These are phyloP conservation scores for Steinernema feltiae DNA, from an alignment of 1,140 invertebrate species.

Conservation along the genomic window DNA sequence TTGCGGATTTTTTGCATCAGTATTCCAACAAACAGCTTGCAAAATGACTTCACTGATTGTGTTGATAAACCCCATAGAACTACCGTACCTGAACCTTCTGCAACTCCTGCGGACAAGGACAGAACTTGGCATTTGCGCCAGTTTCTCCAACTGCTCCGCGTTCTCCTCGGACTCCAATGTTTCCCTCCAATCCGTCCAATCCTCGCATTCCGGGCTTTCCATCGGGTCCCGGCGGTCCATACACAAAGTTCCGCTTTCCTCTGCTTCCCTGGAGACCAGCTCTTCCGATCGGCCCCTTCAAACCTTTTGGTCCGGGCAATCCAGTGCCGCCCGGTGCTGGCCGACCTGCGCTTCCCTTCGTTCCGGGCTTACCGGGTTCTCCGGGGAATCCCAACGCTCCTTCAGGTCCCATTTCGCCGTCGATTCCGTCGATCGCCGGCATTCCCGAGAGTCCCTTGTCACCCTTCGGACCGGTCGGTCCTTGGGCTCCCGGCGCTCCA, in stretches of 20 bases:
- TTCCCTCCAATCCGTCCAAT: constrained; percentile 32
- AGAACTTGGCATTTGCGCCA: constrained; percentile 28
- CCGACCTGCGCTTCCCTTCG: constrained; percentile 20
- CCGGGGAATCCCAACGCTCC: constrained; percentile 24
- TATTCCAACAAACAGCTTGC: too few species aligned
- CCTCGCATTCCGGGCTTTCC: constrained; percentile 26
- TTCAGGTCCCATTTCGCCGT: constrained; percentile 33
- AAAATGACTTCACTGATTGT: too few species aligned
- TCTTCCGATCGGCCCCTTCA: constrained; percentile 29
- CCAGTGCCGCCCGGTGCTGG: constrained; percentile 27
- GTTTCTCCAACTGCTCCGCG: constrained; percentile 15
- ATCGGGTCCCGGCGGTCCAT: constrained; percentile 27
- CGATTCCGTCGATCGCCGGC: constrained; percentile 33
- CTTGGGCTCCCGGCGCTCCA: constrained; percentile 20
- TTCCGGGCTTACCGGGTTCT: constrained; percentile 24
- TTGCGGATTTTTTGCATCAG: too few species aligned
- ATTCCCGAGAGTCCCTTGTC: constrained; percentile 19
- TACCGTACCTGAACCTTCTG: not conserved
- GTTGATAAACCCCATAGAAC: not conserved
- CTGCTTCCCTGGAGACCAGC: constrained; percentile 31
- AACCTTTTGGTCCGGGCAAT: constrained; percentile 29
- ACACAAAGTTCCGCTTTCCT: constrained; percentile 35
- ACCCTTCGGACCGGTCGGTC: constrained; percentile 30
- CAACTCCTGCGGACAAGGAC: constrained; percentile 34
- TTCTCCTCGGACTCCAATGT: constrained; percentile 22